Evolutionary conservation across 2,797 vertebrate genomes (phyloP), one percentile per base, ranked within the genome.

Genomic region (Lateolabrax maculatus): DNA sequence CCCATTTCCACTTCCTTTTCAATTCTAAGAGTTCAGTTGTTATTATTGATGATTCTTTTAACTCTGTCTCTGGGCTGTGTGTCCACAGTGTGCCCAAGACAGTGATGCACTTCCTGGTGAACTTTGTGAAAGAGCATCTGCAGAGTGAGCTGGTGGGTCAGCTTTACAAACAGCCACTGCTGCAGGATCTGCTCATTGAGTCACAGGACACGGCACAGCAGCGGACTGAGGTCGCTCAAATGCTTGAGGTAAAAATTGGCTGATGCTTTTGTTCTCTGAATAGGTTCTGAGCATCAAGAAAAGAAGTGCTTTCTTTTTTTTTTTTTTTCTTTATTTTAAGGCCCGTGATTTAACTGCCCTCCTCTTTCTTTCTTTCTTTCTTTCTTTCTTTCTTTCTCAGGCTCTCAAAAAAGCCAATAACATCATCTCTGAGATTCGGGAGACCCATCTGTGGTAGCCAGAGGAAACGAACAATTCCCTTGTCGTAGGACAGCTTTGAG

Each of bases 71-170:
- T 13, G 53, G 49, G 69, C 23, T 79, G 60, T 84, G 21, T 64
- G 43, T 77, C 37, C 36, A 0, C 87, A 96, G 96, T 39, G 96
- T 97, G 27, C 96, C 96, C 57, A 97, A 97, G 92, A 95, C 96
- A 0, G 96, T 97, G 85, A 97, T 97, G 96, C 95, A 97, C 87
- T 96, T 96, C 89, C 92, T 96, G 87, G 96, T 97, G 83, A 97
- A 97, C 91, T 93, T 93, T 78, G 96, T 96, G 84, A 96, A 96
- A 84, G 96, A 97, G 86, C 95, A 95, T 73, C 90, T 97, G 87
- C 96, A 96, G 94, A 96, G 96, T n/a, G 96, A 97, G 91, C 91
- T 97, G 71, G 96, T 97, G 79, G 95, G 96, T 46, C 95, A 96
- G 93, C 92, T 96, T 18, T 97, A 97, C 87, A 96, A 95, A 77